Conservation (phyloP, 2,113 vertebrate genomes). For the Sapajus apella region DNA sequence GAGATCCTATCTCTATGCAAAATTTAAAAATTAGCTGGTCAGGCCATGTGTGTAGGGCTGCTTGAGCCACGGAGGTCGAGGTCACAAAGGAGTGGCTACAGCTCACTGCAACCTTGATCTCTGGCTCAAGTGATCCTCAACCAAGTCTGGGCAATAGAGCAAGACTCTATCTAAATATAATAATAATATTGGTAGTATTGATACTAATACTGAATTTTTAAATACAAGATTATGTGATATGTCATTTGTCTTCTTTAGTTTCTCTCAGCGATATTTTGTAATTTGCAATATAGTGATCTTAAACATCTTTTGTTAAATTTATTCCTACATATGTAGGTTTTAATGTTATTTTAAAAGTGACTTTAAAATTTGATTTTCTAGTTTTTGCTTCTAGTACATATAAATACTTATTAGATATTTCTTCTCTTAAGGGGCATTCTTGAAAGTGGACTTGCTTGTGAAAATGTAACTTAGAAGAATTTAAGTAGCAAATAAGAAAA, state of each 20-base stretch:
- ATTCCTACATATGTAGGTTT: constrained; percentile 13
- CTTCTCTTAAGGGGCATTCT: not conserved
- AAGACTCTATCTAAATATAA: not conserved
- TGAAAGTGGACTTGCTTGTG: not conserved
- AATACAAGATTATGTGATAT: not conserved
- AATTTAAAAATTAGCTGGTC: too few species aligned
- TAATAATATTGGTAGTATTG: not conserved
- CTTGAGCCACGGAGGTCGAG: too few species aligned
- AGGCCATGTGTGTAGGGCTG: too few species aligned
- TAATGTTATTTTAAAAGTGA: constrained; percentile 49
- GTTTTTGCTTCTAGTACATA: not conserved
- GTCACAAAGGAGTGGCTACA: too few species aligned
- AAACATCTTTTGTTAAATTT: constrained; percentile 23
- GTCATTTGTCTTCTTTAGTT: constrained; percentile 10
- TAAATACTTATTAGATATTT: not conserved
- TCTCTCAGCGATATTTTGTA: constrained; percentile 1
- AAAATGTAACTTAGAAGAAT: constrained; percentile 35
- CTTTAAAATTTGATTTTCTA: constrained; percentile 36
- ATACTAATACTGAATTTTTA: constrained; percentile 1
- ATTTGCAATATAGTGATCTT: constrained; percentile 22
- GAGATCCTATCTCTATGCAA: too few species aligned
- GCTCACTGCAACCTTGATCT: too few species aligned
- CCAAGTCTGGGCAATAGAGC: too few species aligned
- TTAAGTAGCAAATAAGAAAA: not conserved
- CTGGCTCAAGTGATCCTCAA: too few species aligned